Percentiles rank a stretch among this genome's conserved stretches.
Conservation (phyloP, 2,113 vertebrate genomes). For the Pseudonaja textilis region DNA sequence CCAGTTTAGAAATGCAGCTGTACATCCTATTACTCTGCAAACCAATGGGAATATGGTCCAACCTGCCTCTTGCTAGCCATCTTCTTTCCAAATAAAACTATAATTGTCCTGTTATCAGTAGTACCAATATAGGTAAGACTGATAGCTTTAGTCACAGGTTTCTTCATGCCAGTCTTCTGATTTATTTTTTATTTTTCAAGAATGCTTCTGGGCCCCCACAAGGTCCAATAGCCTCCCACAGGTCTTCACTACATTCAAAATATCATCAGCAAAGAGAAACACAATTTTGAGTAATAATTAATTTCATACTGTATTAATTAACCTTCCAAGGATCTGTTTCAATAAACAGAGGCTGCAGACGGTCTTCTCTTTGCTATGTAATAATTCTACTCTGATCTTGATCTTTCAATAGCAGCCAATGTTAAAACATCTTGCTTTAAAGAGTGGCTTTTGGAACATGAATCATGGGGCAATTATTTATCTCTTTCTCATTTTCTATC, state of each 20-base stretch:
- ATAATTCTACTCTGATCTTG: background rate
- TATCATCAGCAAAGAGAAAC: too few relatives aligned
- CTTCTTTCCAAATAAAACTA: background rate
- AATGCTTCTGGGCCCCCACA: background rate
- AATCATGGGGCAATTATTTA: conserved; percentile 11
- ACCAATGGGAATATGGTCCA: background rate
- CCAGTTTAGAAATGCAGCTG: background rate
- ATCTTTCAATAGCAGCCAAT: background rate
- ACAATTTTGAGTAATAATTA: background rate
- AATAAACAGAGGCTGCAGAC: background rate
- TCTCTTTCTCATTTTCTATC: conserved; percentile 6
- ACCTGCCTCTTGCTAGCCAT: background rate
- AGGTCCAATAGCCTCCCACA: background rate
- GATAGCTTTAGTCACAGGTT: background rate
- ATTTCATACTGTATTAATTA: background rate
- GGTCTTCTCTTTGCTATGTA: background rate
- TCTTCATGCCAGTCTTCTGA: background rate
- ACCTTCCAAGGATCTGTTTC: background rate
- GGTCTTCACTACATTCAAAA: background rate
- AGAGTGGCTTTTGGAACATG: background rate
- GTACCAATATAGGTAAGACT: background rate
- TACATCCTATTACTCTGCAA: background rate
- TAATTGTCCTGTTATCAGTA: background rate
- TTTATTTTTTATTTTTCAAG: background rate
- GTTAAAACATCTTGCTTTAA: background rate